phyloP scores from a whole-genome alignment of 2,888 invertebrate genomes.

The Loripinus fragilis region DNA sequence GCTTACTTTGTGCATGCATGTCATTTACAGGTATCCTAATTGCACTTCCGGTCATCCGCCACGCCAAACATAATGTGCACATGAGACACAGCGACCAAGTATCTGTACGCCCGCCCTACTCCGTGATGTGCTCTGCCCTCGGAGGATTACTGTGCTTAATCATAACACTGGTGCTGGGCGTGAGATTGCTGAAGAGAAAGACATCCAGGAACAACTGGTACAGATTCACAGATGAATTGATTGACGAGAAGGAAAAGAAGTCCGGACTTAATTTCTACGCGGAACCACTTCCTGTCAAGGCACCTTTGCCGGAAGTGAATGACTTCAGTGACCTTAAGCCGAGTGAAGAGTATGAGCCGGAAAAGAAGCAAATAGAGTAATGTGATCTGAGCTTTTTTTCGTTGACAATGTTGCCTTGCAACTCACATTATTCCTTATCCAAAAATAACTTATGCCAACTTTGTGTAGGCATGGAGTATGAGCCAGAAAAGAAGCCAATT shows the following conservation, averaged over 20 bases:
- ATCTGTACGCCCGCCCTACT: constrained; percentile 30
- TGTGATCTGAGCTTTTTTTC: too few relatives aligned
- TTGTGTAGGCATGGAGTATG: too few relatives aligned
- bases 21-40: neutral
- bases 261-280: constrained; percentile 45
- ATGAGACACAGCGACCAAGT: constrained; percentile 26
- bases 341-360: neutral
- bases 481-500: too few relatives aligned
- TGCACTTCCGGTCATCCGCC: constrained; percentile 36
- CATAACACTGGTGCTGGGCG: constrained; percentile 25
- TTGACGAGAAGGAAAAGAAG: constrained; percentile 35
- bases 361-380: neutral
- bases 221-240: constrained; percentile 51
- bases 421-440: too few relatives aligned
- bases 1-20: too few relatives aligned
- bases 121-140: constrained; percentile 35
- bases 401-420: too few relatives aligned
- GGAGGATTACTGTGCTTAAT: constrained; percentile 27
- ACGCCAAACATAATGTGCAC: constrained; percentile 38
- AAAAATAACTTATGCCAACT: too few relatives aligned
- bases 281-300: constrained; percentile 50
- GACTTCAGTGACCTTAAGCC: neutral
- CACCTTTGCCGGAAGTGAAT: constrained; percentile 36
- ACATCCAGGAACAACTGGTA: constrained; percentile 36
- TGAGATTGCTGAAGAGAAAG: constrained; percentile 23